These are phyloP conservation scores for Glaucomys volans DNA, from an alignment of 2,113 vertebrate genomes.

Conservation along the genomic window DNA sequence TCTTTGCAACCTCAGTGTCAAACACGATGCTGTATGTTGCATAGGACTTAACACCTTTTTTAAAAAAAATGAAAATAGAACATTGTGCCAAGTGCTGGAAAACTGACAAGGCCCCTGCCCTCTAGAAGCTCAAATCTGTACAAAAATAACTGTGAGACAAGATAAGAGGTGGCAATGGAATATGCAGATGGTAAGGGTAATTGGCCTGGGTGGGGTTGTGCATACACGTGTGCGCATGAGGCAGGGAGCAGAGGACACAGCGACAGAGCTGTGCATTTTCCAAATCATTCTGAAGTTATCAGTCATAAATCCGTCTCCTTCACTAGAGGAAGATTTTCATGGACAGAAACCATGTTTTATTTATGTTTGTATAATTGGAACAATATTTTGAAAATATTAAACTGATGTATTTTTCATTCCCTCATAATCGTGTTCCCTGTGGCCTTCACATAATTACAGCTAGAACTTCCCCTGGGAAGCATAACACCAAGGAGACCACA, in stretches of 20 bases:
- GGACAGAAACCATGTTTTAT: constrained; percentile 49
- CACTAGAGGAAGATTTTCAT: not conserved
- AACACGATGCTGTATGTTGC: too few relatives aligned
- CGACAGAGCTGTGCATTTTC: not conserved
- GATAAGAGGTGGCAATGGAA: not conserved
- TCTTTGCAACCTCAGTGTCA: not conserved
- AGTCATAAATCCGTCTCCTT: not conserved
- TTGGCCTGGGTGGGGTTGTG: not conserved
- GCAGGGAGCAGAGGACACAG: not conserved
- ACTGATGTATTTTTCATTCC: constrained; percentile 8
- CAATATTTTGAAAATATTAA: constrained; percentile 44
- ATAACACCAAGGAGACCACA: not conserved
- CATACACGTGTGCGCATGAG: not conserved
- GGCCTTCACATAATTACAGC: not conserved
- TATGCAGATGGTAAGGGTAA: too few relatives aligned
- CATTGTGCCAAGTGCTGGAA: not conserved
- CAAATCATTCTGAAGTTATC: not conserved
- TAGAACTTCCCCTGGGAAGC: not conserved
- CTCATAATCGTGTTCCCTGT: not conserved
- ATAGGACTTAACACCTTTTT: not conserved
- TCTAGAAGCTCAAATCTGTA: not conserved
- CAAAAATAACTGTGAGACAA: not conserved
- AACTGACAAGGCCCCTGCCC: not conserved
- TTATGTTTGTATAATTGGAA: constrained; percentile 46
- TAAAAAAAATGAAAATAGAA: not conserved